Evolutionary conservation across 2,113 vertebrate species (phyloP).

Genomic region (Clarias batrachus): DNA sequence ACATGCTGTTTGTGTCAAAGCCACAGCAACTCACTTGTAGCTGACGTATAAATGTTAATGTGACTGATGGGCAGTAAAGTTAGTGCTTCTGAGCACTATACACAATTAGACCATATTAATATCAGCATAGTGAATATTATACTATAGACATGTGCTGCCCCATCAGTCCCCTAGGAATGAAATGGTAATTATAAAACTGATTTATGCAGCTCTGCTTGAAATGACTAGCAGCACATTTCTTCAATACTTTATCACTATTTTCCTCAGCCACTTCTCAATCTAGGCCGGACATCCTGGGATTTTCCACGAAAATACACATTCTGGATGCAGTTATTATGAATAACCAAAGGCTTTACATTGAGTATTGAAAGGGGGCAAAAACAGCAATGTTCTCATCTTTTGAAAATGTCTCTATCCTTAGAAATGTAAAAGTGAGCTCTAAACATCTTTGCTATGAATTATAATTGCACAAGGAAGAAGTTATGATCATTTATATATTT

Average conservation of each 20-base stretch:
- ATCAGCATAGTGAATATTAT: not conserved
- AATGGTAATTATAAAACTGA: constrained; percentile 27
- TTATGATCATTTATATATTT: not conserved
- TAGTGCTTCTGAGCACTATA: not conserved
- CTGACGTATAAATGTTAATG: not conserved
- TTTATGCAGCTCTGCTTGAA: constrained; percentile 28
- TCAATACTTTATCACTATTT: constrained; percentile 32
- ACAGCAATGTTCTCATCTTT: not conserved
- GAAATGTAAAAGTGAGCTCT: not conserved
- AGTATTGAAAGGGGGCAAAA: not conserved
- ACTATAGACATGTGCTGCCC: not conserved
- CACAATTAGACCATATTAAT: not conserved
- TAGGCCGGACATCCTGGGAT: constrained; percentile 60
- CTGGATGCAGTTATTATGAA: constrained; percentile 33
- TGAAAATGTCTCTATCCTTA: not conserved
- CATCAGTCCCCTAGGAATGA: not conserved
- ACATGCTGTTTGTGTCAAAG: not conserved
- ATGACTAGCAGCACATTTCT: constrained; percentile 21
- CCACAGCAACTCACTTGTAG: too few relatives aligned
- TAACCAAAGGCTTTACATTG: constrained; percentile 9
- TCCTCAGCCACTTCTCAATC: constrained; percentile 42
- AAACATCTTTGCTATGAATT: not conserved
- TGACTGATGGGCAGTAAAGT: not conserved
- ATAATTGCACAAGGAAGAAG: not conserved
- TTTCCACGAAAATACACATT: constrained; percentile 36